phyloP scores from a whole-genome alignment of 2,113 vertebrate genomes.

The Psittacus erithacus region DNA sequence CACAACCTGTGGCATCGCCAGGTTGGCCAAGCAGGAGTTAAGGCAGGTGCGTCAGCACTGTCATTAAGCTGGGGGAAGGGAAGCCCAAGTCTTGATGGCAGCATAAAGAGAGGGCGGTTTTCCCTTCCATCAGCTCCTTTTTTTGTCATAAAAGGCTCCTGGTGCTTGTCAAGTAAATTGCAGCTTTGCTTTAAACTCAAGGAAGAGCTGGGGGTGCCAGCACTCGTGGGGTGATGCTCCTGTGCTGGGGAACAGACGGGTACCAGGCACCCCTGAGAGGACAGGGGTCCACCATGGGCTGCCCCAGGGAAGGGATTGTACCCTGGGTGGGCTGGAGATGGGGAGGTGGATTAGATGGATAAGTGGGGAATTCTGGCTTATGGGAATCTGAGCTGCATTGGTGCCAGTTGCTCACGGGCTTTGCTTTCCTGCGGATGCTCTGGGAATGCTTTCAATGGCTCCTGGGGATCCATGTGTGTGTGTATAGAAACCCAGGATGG shows the following conservation, averaged over 20 bases:
- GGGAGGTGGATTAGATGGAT: neutral
- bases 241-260: accelerated
- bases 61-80: slow-evolving; percentile 30
- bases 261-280: neutral
- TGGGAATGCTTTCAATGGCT: accelerated
- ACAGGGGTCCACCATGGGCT: neutral
- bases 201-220: neutral
- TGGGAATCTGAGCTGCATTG: neutral
- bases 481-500: neutral
- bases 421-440: neutral
- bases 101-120: slow-evolving; percentile 36
- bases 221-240: neutral
- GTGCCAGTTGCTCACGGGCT: neutral
- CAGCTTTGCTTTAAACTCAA: neutral
- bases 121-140: slow-evolving; percentile 15
- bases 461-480: neutral
- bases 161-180: neutral
- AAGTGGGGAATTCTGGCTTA: neutral
- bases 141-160: neutral
- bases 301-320: neutral
- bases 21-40: slow-evolving; percentile 38
- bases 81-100: neutral
- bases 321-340: neutral
- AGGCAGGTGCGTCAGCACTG: neutral
- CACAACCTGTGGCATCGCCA: neutral